Conservation (phyloP, 2,113 vertebrate species). For the Urocynchramus pylzowi region DNA sequence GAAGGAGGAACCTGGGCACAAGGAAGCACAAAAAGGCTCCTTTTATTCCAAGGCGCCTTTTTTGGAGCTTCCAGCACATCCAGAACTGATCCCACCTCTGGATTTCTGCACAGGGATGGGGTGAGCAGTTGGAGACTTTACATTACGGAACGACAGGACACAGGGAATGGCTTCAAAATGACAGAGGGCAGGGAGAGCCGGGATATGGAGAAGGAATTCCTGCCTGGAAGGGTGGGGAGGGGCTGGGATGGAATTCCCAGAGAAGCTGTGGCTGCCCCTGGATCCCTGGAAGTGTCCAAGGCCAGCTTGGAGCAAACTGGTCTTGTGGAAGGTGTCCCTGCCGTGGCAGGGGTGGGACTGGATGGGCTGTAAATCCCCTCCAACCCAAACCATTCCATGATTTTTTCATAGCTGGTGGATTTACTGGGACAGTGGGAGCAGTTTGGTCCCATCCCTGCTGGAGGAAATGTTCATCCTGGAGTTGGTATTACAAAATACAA, state of each 20-base stretch:
- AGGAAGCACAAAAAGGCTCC: fast-evolving
- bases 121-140: fast-evolving
- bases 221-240: fast-evolving
- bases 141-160: not conserved
- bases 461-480: not conserved
- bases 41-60: not conserved
- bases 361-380: not conserved
- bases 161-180: not conserved
- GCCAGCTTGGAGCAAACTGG: not conserved
- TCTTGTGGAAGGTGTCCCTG: not conserved
- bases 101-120: not conserved
- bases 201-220: not conserved
- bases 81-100: not conserved
- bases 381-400: not conserved
- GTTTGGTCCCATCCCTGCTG: not conserved
- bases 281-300: not conserved
- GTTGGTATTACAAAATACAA: not conserved
- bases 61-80: not conserved
- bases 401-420: not conserved
- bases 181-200: not conserved
- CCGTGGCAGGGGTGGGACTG: not conserved
- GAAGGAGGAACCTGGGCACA: not conserved
- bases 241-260: not conserved
- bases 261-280: not conserved
- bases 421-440: not conserved